Conservation (phyloP, 2,888 invertebrate genomes). For the Oithona nana region DNA sequence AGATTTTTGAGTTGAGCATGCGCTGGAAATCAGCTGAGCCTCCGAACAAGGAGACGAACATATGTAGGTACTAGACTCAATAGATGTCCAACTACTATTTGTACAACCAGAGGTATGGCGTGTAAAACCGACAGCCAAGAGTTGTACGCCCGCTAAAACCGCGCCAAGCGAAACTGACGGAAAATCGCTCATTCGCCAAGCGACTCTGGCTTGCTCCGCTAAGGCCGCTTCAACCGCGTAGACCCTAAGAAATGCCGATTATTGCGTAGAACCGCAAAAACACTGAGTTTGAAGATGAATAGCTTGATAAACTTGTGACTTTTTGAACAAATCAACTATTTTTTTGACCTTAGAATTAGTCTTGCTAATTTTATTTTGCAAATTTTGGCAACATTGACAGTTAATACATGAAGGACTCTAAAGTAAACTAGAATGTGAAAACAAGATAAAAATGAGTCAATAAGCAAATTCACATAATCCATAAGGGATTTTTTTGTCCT, state of each 20-base stretch:
- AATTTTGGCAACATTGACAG: no score
- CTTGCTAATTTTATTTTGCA: no score
- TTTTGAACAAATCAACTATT: no score
- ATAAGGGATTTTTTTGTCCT: no score
- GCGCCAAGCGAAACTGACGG: neutral
- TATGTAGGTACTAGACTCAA: neutral
- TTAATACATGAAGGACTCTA: no score
- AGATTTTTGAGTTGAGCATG: neutral
- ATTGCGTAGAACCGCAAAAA: neutral
- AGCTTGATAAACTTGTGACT: no score
- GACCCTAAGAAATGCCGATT: neutral
- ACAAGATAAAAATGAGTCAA: no score
- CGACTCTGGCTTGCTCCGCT: neutral
- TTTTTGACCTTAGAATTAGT: no score
- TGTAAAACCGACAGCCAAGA: neutral
- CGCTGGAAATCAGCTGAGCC: neutral
- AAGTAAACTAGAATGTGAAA: no score
- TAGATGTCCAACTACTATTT: neutral
- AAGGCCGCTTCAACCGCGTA: neutral
- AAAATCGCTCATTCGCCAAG: neutral
- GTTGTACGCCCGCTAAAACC: neutral
- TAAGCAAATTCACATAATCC: no score
- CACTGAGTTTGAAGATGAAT: no score
- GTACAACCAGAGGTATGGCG: neutral
- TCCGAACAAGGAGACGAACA: neutral